A percentile compares a stretch with the other conserved stretches of the same genome.
These are phyloP conservation scores for Nudaria mundana DNA, from an alignment of 2,888 invertebrate species.

Conservation along the genomic window DNA sequence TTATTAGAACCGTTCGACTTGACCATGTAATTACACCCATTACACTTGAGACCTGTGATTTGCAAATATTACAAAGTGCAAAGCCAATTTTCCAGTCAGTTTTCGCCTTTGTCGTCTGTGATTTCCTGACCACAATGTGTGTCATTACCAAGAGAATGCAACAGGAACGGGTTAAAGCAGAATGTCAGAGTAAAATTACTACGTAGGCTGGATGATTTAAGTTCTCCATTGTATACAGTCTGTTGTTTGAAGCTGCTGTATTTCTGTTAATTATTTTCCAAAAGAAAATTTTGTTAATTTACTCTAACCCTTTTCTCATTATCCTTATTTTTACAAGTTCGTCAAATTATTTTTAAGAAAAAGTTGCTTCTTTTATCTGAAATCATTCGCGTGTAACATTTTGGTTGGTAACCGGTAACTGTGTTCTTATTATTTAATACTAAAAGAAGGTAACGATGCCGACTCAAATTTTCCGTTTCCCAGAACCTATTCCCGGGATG, in stretches of 20 bases:
- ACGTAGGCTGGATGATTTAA: conserved; percentile 8
- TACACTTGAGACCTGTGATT: too few species aligned
- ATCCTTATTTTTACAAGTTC: not conserved
- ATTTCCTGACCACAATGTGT: conserved; percentile 22
- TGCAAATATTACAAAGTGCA: too few species aligned
- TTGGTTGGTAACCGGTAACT: too few species aligned
- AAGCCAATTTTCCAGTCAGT: conserved; percentile 14
- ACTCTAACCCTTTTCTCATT: not conserved
- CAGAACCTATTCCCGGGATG: too few species aligned
- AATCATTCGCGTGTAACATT: not conserved
- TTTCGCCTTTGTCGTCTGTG: conserved; percentile 22
- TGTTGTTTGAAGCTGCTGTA: not conserved
- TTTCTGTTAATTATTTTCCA: not conserved
- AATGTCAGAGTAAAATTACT: conserved; percentile 47
- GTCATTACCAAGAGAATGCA: conserved; percentile 21
- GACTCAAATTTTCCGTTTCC: too few species aligned
- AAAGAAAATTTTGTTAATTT: not conserved
- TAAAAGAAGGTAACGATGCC: too few species aligned
- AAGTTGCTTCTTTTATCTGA: conserved; percentile 6
- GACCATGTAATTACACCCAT: too few species aligned
- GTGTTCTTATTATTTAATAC: too few species aligned
- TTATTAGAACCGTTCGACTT: too few species aligned
- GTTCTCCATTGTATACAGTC: conserved; percentile 12
- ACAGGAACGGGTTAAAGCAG: conserved; percentile 31
- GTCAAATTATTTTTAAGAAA: not conserved